Conservation (phyloP, 2,888 invertebrate genomes). For the Morinoia aosen region DNA sequence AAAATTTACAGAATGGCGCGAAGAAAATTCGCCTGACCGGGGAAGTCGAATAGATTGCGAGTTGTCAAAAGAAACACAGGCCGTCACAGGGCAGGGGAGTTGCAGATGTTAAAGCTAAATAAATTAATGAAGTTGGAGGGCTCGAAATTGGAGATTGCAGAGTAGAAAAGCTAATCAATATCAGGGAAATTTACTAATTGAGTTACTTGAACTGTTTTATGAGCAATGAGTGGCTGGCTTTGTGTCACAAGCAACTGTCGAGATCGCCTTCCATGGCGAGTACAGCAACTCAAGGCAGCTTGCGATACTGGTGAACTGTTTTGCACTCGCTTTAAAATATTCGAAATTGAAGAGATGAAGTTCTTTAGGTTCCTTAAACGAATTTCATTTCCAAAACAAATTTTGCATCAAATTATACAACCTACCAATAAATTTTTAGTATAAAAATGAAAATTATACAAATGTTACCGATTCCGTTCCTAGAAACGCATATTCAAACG, state of each 20-base stretch:
- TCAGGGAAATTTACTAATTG: neutral
- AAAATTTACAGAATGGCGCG: constrained; percentile 31
- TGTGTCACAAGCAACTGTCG: neutral
- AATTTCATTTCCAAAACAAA: too few relatives aligned
- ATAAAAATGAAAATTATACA: too few relatives aligned
- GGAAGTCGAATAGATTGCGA: constrained; percentile 32
- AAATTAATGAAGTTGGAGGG: neutral
- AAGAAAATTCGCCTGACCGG: constrained; percentile 38
- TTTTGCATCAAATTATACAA: too few relatives aligned
- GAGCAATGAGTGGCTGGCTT: neutral
- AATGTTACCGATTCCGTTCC: too few relatives aligned
- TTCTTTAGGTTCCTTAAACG: too few relatives aligned
- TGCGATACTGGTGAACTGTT: too few relatives aligned
- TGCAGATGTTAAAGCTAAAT: constrained; percentile 10
- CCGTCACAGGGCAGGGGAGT: neutral
- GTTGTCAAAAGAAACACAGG: neutral
- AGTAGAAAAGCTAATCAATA: neutral
- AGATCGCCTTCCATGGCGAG: neutral
- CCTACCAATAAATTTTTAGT: too few relatives aligned
- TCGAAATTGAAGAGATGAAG: too few relatives aligned
- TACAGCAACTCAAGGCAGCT: neutral
- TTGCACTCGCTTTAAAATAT: too few relatives aligned
- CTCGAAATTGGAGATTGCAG: neutral
- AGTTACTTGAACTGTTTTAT: neutral
- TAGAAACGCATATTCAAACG: too few relatives aligned